These are phyloP conservation scores for Phorcus lineatus DNA, from an alignment of 2,888 invertebrate species.

Conservation along the genomic window DNA sequence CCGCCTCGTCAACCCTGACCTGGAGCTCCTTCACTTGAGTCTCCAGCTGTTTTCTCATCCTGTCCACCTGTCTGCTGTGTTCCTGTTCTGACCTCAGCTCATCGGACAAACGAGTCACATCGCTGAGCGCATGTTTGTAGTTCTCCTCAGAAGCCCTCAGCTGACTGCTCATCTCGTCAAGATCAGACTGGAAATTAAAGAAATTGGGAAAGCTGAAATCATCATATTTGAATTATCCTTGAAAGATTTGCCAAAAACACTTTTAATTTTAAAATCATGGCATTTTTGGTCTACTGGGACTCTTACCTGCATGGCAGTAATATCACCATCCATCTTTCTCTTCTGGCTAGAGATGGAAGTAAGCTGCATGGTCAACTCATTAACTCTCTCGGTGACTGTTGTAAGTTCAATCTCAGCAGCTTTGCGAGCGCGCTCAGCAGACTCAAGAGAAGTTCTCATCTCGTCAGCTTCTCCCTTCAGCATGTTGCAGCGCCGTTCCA, in stretches of 20 bases:
- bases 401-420: constrained; percentile 98
- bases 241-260: too few species aligned
- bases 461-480: constrained; percentile 99
- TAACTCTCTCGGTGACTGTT: constrained; percentile 98
- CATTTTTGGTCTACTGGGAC: too few species aligned
- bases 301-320: constrained; percentile 93
- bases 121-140: constrained; percentile 77
- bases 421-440: constrained; percentile 96
- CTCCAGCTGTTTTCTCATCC: constrained; percentile 97
- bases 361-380: constrained; percentile 95
- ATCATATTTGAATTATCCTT: too few species aligned
- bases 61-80: constrained; percentile 98
- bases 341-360: constrained; percentile 96
- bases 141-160: constrained; percentile 97
- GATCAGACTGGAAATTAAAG: constrained; percentile 87
- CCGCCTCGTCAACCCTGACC: constrained; percentile 96
- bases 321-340: constrained; percentile 99
- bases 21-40: constrained; percentile 97
- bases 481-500: constrained; percentile 97
- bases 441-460: constrained; percentile 94
- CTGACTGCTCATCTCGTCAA: constrained; percentile 98
- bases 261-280: too few species aligned
- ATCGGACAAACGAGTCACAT: constrained; percentile 98
- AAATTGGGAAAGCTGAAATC: too few species aligned
- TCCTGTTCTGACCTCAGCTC: constrained; percentile 99